These are phyloP conservation scores for Monomorium pharaonis DNA, from an alignment of 1,140 invertebrate species.

Conservation along the genomic window DNA sequence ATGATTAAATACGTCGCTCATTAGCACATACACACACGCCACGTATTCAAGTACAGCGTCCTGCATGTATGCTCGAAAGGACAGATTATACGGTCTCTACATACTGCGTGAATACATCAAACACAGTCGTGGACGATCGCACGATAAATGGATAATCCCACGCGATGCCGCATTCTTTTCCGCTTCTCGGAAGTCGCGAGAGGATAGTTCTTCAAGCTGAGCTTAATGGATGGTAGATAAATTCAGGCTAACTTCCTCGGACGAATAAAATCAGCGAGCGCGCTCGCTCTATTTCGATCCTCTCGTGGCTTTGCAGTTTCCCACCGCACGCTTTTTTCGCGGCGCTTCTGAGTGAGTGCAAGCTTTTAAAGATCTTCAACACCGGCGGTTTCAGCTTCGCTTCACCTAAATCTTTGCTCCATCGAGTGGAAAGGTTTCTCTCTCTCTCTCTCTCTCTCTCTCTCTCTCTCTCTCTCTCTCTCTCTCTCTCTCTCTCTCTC, in stretches of 20 bases:
- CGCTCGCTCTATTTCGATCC: slow-evolving; percentile 27
- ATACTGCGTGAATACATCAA: background rate
- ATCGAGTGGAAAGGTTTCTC: slow-evolving; percentile 67
- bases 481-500: too few species aligned
- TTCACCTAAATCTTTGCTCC: slow-evolving; percentile 74
- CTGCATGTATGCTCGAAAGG: background rate
- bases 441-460: background rate
- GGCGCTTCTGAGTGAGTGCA: slow-evolving; percentile 52
- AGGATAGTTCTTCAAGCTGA: slow-evolving; percentile 7
- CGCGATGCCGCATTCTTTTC: slow-evolving; percentile 4
- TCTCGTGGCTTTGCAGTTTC: background rate
- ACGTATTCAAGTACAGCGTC: background rate
- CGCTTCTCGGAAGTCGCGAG: slow-evolving; percentile 6
- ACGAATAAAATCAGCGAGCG: slow-evolving; percentile 41
- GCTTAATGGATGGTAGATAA: slow-evolving; percentile 53
- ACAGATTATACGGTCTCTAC: background rate
- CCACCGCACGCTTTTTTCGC: slow-evolving; percentile 23
- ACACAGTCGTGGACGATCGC: background rate
- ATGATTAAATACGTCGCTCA: slow-evolving; percentile 15
- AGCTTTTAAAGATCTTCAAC: slow-evolving; percentile 74
- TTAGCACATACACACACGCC: background rate
- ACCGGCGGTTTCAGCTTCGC: slow-evolving; percentile 60
- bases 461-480: background rate
- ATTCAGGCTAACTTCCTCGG: slow-evolving; percentile 31
- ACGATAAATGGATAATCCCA: slow-evolving; percentile 22